phyloP scores from a whole-genome alignment of 2,888 invertebrate species.

The Lucinisca nassula region DNA sequence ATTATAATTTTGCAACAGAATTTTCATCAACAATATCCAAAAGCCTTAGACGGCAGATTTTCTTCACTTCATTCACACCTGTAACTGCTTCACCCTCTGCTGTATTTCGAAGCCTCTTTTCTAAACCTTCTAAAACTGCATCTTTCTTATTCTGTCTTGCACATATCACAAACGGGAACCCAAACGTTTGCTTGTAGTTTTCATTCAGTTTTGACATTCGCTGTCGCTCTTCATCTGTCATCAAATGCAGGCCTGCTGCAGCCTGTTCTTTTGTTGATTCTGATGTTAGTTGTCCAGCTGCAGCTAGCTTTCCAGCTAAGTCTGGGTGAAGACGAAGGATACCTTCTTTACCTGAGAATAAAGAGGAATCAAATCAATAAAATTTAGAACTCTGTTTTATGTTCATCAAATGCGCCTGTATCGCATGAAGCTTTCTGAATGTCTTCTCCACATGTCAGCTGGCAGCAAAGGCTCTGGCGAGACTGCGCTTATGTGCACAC shows the following conservation, averaged over 20 bases:
- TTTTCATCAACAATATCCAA: constrained; percentile 61
- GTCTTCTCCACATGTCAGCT: too few species aligned
- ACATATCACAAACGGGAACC: constrained; percentile 81
- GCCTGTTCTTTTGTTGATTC: constrained; percentile 75
- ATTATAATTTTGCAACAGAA: constrained; percentile 4
- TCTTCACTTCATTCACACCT: constrained; percentile 77
- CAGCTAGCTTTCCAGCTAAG: constrained; percentile 74
- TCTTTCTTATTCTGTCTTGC: constrained; percentile 78
- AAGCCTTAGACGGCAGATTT: constrained; percentile 74
- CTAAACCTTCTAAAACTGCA: constrained; percentile 73
- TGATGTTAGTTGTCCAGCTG: constrained; percentile 60
- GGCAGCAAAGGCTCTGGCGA: too few species aligned
- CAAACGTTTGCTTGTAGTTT: constrained; percentile 75
- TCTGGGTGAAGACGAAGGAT: constrained; percentile 79
- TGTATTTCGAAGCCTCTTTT: constrained; percentile 63
- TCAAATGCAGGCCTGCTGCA: constrained; percentile 67
- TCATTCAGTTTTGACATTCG: constrained; percentile 67
- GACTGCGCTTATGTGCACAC: too few species aligned
- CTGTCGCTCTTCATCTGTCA: constrained; percentile 67
- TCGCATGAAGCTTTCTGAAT: too few species aligned
- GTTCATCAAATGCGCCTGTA: too few species aligned
- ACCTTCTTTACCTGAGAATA: constrained; percentile 74
- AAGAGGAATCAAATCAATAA: too few species aligned
- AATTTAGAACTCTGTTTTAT: too few species aligned
- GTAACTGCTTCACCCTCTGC: constrained; percentile 65